Percentiles rank a stretch among this genome's conserved stretches.
These are phyloP conservation scores for Aurelia sp. DNA, from an alignment of 30 jellyfish, hydroid and myxozoan genomes.

Conservation along the genomic window DNA sequence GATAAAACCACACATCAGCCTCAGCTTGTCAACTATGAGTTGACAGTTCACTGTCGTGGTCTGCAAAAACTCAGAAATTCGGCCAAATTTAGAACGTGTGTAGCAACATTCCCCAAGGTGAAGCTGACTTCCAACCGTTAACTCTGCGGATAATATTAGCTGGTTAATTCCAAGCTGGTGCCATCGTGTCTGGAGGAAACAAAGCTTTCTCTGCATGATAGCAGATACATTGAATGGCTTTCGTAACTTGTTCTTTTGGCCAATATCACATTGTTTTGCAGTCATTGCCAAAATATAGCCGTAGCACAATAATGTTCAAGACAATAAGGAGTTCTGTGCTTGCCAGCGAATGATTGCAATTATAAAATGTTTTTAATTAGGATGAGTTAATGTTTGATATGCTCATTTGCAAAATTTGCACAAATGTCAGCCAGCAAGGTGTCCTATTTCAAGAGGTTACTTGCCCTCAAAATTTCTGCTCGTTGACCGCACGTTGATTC, in stretches of 20 bases:
- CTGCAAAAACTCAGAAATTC: slow-evolving; percentile 70
- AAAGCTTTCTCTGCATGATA: slow-evolving; percentile 54
- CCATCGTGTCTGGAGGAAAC: slow-evolving; percentile 89
- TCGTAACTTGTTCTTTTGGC: slow-evolving; percentile 5
- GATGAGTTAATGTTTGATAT: no score
- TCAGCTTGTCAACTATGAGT: slow-evolving; percentile 49
- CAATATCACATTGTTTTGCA: neutral
- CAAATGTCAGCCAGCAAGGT: neutral
- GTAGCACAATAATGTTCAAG: no score
- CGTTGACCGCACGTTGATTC: neutral
- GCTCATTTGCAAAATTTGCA: no score
- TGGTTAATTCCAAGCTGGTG: slow-evolving; percentile 85
- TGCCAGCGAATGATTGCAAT: neutral
- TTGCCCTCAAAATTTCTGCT: slow-evolving; percentile 2
- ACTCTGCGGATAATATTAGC: slow-evolving; percentile 69
- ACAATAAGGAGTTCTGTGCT: no score
- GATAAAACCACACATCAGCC: slow-evolving; percentile 55
- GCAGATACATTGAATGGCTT: slow-evolving; percentile 73
- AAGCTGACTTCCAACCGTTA: slow-evolving; percentile 76
- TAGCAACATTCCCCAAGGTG: slow-evolving; percentile 47
- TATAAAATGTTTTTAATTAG: neutral
- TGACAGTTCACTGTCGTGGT: slow-evolving; percentile 59
- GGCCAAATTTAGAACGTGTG: slow-evolving; percentile 61
- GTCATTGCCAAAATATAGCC: no score
- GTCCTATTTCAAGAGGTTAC: slow-evolving; percentile 24